Conservation (phyloP, 2,797 vertebrate species). For the Lepus oiostolus region DNA sequence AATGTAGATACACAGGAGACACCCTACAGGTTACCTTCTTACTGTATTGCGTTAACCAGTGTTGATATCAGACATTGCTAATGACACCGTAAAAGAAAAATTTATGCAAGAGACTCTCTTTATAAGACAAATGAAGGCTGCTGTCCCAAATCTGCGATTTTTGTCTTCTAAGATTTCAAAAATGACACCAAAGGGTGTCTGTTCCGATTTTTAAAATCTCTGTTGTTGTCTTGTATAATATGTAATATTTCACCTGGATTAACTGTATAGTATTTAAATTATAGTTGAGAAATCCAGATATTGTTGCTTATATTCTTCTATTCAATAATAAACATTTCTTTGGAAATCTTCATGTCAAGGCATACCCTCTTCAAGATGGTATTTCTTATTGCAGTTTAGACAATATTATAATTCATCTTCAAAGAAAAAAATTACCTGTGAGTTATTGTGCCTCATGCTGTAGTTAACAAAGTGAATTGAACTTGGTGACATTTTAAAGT, state of each 20-base stretch:
- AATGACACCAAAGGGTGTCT: not conserved
- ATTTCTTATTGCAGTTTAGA: not conserved
- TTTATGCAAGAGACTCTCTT: not conserved
- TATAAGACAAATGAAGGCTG: not conserved
- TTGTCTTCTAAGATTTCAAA: not conserved
- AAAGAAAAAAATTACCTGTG: not conserved
- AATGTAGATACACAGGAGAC: not conserved
- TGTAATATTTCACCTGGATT: not conserved
- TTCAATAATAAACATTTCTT: conserved; percentile 28
- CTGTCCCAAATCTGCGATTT: not conserved
- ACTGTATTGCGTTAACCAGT: not conserved
- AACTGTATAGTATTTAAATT: conserved; percentile 13
- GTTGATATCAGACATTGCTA: not conserved
- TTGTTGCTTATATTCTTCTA: not conserved
- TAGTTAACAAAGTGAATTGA: not conserved
- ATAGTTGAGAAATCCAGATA: conserved; percentile 25
- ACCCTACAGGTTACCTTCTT: not conserved
- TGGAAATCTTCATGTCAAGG: not conserved
- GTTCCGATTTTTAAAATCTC: not conserved
- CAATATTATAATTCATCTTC: not conserved
- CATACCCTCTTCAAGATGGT: not conserved
- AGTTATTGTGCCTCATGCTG: not conserved
- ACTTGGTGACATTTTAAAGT: not conserved
- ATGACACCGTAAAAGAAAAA: not conserved
- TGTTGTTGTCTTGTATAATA: not conserved